A percentile compares a stretch with the other conserved stretches of the same genome.
Evolutionary conservation across 2,888 invertebrate species (phyloP).

Genomic region (Sepiola atlantica): DNA sequence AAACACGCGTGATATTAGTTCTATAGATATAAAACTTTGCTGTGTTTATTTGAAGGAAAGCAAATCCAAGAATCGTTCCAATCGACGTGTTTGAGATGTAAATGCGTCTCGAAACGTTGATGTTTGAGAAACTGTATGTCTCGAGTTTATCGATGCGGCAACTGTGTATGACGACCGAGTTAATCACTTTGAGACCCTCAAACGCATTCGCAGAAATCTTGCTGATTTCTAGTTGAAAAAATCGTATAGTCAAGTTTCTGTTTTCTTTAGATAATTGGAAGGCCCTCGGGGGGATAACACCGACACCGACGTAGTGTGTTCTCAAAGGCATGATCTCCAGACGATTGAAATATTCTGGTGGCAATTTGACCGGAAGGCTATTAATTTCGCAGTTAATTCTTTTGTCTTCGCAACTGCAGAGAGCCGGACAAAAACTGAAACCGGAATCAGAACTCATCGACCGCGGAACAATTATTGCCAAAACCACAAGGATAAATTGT

Average conservation of each 20-base stretch:
- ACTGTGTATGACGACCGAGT: accelerated
- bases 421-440: neutral
- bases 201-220: neutral
- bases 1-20: neutral
- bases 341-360: neutral
- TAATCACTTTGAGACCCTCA: neutral
- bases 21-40: neutral
- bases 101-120: neutral
- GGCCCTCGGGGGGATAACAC: neutral
- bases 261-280: neutral
- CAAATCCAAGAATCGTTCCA: neutral
- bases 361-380: neutral
- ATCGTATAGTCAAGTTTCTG: neutral
- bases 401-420: neutral
- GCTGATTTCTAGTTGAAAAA: neutral
- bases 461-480: neutral
- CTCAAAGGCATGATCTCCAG: neutral
- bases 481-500: neutral
- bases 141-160: neutral
- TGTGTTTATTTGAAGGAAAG: neutral
- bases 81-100: neutral
- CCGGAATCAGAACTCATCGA: neutral
- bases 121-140: neutral
- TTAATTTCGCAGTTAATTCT: neutral
- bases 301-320: accelerated